These are phyloP conservation scores for Paradisaea rubra DNA, from an alignment of 2,113 vertebrate genomes.

Conservation along the genomic window DNA sequence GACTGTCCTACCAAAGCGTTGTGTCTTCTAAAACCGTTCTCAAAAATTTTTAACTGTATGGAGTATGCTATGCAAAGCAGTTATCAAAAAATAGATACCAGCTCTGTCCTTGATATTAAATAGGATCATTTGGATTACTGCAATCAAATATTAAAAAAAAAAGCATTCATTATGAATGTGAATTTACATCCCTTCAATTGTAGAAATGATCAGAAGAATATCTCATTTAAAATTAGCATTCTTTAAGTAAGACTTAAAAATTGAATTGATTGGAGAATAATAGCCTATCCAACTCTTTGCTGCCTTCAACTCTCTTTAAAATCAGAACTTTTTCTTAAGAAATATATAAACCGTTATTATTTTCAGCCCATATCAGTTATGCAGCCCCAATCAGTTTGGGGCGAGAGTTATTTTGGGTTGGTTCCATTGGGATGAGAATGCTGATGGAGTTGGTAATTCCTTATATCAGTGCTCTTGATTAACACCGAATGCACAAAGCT, in stretches of 20 bases:
- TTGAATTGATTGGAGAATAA: constrained; percentile 61
- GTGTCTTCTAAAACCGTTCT: not conserved
- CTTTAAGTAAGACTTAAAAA: constrained; percentile 65
- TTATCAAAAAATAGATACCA: constrained; percentile 61
- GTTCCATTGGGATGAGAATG: not conserved
- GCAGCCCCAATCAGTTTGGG: not conserved
- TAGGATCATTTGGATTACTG: constrained; percentile 45
- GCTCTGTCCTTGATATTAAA: constrained; percentile 61
- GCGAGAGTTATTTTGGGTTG: not conserved
- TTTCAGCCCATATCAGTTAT: not conserved
- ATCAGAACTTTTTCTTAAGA: constrained; percentile 27
- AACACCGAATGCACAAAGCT: not conserved
- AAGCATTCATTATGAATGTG: constrained; percentile 62
- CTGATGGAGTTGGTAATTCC: not conserved
- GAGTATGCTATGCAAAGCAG: constrained; percentile 56
- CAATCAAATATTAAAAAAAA: constrained; percentile 65
- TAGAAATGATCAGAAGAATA: constrained; percentile 67
- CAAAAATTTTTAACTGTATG: constrained; percentile 26
- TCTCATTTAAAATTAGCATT: constrained; percentile 63
- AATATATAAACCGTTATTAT: not conserved
- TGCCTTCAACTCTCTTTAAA: constrained; percentile 39
- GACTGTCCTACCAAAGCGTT: not conserved
- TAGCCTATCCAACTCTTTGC: constrained; percentile 37
- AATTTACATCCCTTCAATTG: constrained; percentile 65
- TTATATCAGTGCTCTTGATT: not conserved